Conservation (phyloP, 2,113 vertebrate genomes). For the Nicator chloris region DNA sequence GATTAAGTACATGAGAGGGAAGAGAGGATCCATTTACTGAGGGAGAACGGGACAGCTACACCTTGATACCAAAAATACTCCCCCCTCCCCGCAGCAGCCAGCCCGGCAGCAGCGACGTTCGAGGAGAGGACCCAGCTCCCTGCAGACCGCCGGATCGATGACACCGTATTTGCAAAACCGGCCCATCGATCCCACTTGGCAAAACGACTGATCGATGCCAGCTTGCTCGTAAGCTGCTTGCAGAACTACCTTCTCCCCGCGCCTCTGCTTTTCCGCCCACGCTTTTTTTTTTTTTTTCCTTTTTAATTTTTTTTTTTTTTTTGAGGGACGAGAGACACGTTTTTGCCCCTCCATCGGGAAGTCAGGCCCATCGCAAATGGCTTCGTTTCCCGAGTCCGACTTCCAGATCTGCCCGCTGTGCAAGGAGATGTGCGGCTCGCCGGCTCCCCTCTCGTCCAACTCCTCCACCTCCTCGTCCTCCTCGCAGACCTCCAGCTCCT, state of each 20-base stretch:
- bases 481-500: conserved; percentile 80
- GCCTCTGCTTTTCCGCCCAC: neutral
- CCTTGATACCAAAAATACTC: conserved; percentile 43
- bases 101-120: neutral
- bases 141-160: conserved; percentile 48
- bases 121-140: conserved; percentile 19
- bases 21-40: neutral
- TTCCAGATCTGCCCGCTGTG: conserved; percentile 91
- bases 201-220: conserved; percentile 60
- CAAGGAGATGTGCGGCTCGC: conserved; percentile 90
- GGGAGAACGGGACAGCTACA: conserved; percentile 33
- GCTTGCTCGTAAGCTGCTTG: conserved; percentile 30
- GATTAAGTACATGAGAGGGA: conserved; percentile 31
- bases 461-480: conserved; percentile 89
- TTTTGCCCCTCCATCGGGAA: neutral
- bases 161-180: conserved; percentile 44
- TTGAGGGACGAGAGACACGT: neutral
- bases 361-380: conserved; percentile 76
- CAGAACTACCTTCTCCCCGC: conserved; percentile 33
- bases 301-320: neutral
- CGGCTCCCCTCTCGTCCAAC: conserved; percentile 85
- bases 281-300: neutral
- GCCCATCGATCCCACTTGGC: conserved; percentile 66
- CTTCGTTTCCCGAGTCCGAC: conserved; percentile 90
- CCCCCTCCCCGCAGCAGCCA: neutral